Percentiles rank a stretch among this genome's conserved stretches.
Conservation (phyloP, 2,888 invertebrate species). For the Psylliodes chrysocephalus region DNA sequence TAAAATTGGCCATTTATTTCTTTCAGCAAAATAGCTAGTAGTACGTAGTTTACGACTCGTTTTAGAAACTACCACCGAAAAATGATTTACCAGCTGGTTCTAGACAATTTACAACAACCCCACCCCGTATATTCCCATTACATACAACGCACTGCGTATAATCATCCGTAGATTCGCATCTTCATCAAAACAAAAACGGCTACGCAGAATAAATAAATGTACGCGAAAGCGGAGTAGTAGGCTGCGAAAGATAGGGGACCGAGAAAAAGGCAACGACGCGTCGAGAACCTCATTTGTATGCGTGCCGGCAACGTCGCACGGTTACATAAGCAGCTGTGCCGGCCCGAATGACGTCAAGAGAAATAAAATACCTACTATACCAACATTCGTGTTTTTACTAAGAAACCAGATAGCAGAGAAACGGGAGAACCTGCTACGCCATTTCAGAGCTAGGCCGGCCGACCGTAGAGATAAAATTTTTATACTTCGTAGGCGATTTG, state of each 20-base stretch:
- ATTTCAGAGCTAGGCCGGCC: too few relatives aligned
- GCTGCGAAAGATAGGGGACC: background rate
- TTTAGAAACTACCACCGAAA: too few relatives aligned
- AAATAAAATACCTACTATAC: constrained; percentile 16
- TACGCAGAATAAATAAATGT: background rate
- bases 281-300: constrained; percentile 39
- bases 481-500: too few relatives aligned
- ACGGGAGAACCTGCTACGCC: too few relatives aligned
- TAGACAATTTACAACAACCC: too few relatives aligned
- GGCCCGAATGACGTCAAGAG: constrained; percentile 57
- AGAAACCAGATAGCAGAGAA: background rate
- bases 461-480: too few relatives aligned
- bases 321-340: constrained; percentile 61
- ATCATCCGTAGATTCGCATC: background rate
- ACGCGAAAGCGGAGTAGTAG: constrained; percentile 15
- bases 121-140: too few relatives aligned
- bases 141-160: background rate
- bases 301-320: constrained; percentile 54
- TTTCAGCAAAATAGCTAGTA: too few relatives aligned
- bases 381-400: background rate
- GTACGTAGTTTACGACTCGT: too few relatives aligned
- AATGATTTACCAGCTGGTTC: too few relatives aligned
- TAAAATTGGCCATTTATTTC: too few relatives aligned
- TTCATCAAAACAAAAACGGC: background rate
- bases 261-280: constrained; percentile 37